Evolutionary conservation across 1,140 invertebrate species (phyloP), one percentile per base, ranked within the genome.

Genomic region (Delia radicum): DNA sequence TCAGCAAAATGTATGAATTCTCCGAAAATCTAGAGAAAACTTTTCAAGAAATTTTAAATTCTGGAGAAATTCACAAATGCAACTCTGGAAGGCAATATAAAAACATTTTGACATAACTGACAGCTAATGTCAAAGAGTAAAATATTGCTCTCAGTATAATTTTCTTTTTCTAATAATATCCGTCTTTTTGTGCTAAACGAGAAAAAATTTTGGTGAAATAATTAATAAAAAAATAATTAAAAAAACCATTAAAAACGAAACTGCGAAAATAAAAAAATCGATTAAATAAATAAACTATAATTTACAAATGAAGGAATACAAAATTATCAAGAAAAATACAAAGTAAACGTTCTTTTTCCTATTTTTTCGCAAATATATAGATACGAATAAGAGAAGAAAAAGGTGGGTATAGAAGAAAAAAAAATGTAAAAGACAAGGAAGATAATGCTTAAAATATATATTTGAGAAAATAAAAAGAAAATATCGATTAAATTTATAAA

Each of bases 181-280:
- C 28, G 21, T 27, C 62, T 28, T 33, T 29, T 33, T n/a, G 63
- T 29, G 31, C 63, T 28, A 67, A 67, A 67, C 31, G 27, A 67
- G 27, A 67, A 67, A 29, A 28, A 28, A n/a, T 33, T 29, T 67
- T 67, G 15, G 31, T 67, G 27, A 67, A 67, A 67, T 33, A n/a
- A 67, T 67, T 29, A 67, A 67, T 28, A 29, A n/a, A 29, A 67
- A 67, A 67, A 67, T 67, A n/a, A 67, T 33, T 29, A 28, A 67
- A 29, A 67, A 67, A 67, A 29, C 3, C 0, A 28, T 4, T 28
- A 67, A 67, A 67, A 67, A 28, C 13, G n/a, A 29, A 67, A n/a
- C 29, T 21, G 12, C 13, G 13, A 67, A 67, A 67, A 67, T 29
- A 67, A 28, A 29, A 18, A 28, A 67, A 67, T 29, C 63, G 27